A percentile compares a stretch with the other conserved stretches of the same genome.
Evolutionary conservation across 2,113 vertebrate species (phyloP).

Genomic region (Megaceryle maxima): DNA sequence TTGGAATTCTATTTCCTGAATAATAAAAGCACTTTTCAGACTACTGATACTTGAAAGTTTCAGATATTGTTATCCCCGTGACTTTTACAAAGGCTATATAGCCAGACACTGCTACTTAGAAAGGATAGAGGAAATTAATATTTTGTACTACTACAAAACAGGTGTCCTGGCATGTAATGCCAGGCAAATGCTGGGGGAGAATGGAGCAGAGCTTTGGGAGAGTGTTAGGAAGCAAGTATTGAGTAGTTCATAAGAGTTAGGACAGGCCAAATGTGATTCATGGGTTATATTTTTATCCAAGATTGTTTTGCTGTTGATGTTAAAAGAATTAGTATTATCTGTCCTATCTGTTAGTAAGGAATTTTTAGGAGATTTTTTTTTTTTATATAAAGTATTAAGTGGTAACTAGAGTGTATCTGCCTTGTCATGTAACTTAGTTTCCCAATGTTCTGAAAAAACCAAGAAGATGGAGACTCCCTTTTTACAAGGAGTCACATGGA

Average conservation of each 20-base stretch:
- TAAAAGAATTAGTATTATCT: not conserved
- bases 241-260: not conserved
- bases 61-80: not conserved
- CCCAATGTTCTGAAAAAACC: not conserved
- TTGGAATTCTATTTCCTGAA: not conserved
- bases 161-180: not conserved
- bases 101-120: not conserved
- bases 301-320: not conserved
- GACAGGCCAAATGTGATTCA: not conserved
- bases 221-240: not conserved
- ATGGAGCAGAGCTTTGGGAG: not conserved
- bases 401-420: not conserved
- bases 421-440: not conserved
- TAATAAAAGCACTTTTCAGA: not conserved
- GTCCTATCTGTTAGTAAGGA: not conserved
- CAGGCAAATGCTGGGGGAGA: not conserved
- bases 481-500: no score
- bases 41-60: not conserved
- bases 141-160: constrained; percentile 15
- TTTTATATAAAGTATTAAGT: not conserved
- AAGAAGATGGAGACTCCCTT: no score
- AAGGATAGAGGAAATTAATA: not conserved
- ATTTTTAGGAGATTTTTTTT: not conserved
- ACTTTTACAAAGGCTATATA: not conserved
- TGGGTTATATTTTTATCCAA: not conserved